Evolutionary conservation across 1,140 invertebrate genomes (phyloP).

Genomic region (Drosophila miranda): DNA sequence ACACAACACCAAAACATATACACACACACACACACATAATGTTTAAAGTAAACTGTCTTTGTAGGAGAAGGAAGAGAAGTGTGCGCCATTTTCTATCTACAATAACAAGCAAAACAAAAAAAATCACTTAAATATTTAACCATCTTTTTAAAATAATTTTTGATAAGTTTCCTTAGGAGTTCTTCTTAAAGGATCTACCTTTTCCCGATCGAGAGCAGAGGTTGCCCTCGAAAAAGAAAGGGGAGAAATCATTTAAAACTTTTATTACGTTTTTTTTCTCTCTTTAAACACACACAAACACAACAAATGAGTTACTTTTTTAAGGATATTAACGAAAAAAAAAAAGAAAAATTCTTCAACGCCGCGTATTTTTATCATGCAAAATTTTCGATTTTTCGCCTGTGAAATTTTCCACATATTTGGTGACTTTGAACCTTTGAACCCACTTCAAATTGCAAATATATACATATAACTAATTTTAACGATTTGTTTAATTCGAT

Average conservation of each 20-base stretch:
- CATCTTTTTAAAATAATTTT: slow-evolving; percentile 44
- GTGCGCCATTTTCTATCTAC: slow-evolving; percentile 74
- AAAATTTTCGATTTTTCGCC: slow-evolving; percentile 54
- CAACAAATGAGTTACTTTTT: slow-evolving; percentile 48
- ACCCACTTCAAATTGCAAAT: slow-evolving; percentile 73
- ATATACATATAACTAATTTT: slow-evolving; percentile 75
- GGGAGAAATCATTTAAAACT: slow-evolving; percentile 34
- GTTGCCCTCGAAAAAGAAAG: slow-evolving; percentile 36
- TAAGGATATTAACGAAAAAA: slow-evolving; percentile 32
- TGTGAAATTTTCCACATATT: slow-evolving; percentile 51
- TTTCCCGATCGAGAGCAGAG: slow-evolving; percentile 36
- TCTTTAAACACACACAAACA: slow-evolving; percentile 67
- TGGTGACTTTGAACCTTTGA: slow-evolving; percentile 69
- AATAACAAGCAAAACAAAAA: slow-evolving; percentile 49
- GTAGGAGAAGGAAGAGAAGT: slow-evolving; percentile 54
- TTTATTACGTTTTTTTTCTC: slow-evolving; percentile 45
- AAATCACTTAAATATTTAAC: slow-evolving; percentile 46
- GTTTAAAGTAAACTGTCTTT: slow-evolving; percentile 68
- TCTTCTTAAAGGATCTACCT: slow-evolving; percentile 36
- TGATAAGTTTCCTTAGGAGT: slow-evolving; percentile 53
- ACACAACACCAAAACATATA: slow-evolving; percentile 28
- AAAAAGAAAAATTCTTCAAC: slow-evolving; percentile 37
- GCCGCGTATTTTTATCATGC: slow-evolving; percentile 54
- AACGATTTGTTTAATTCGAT: slow-evolving; percentile 76
- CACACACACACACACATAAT: slow-evolving; percentile 51